A percentile compares a stretch with the other conserved stretches of the same genome.
These are phyloP conservation scores for Sycon ciliatum DNA, from an alignment of 37 sponge, comb jelly and placozoan species.

Conservation along the genomic window DNA sequence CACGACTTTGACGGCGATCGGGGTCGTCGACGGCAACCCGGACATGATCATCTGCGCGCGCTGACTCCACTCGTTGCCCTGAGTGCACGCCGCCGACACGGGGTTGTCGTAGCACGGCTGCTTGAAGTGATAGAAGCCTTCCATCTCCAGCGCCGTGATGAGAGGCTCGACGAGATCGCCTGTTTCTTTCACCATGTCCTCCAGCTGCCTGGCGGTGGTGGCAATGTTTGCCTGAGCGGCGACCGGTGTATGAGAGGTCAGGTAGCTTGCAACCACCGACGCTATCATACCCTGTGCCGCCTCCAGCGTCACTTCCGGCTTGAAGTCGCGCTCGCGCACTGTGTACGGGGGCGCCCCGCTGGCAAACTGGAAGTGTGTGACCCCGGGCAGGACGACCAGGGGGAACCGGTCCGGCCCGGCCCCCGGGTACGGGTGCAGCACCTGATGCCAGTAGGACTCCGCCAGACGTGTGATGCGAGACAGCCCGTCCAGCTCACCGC, in stretches of 20 bases:
- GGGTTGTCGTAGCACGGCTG: slow-evolving; percentile 62
- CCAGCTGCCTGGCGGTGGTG: not conserved
- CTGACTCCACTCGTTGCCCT: slow-evolving; percentile 44
- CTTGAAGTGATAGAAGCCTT: slow-evolving; percentile 59
- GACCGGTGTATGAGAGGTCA: slow-evolving; percentile 27
- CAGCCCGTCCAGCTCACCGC: slow-evolving; percentile 75
- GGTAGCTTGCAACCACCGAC: slow-evolving; percentile 21
- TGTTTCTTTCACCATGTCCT: slow-evolving; percentile 11
- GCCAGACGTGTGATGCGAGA: slow-evolving; percentile 55
- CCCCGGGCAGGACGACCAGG: slow-evolving; percentile 50
- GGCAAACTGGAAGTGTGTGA: slow-evolving; percentile 62
- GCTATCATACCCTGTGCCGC: slow-evolving; percentile 45
- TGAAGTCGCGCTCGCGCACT: slow-evolving; percentile 46
- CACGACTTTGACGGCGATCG: slow-evolving; percentile 25
- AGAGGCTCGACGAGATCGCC: slow-evolving; percentile 44
- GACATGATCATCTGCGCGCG: slow-evolving; percentile 38
- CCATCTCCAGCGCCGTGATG: slow-evolving; percentile 46
- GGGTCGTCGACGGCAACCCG: slow-evolving; percentile 18
- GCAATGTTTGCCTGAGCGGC: slow-evolving; percentile 11
- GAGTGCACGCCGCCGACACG: slow-evolving; percentile 37
- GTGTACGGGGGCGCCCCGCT: slow-evolving; percentile 33
- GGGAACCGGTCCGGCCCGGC: slow-evolving; percentile 36
- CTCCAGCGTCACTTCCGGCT: slow-evolving; percentile 50
- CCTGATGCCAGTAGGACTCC: slow-evolving; percentile 57
- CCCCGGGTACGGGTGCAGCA: slow-evolving; percentile 9